Conservation (phyloP, 2,888 invertebrate species). For the Euproctis similis region DNA sequence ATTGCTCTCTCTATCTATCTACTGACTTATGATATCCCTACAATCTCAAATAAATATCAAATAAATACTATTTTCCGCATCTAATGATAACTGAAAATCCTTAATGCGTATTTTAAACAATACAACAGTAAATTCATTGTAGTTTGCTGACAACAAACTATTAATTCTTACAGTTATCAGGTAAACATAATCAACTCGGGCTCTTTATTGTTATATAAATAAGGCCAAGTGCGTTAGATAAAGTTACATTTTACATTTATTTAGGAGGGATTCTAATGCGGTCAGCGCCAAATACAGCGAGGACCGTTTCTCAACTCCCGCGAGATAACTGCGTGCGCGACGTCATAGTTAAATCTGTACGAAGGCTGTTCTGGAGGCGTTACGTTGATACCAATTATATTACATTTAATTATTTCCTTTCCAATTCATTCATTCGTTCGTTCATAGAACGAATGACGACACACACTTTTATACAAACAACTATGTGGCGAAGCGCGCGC, state of each 20-base stretch:
- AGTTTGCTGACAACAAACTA: too few species aligned
- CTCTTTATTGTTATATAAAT: conserved; percentile 38
- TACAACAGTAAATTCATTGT: too few species aligned
- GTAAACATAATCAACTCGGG: conserved; percentile 31
- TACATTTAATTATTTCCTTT: conserved; percentile 70
- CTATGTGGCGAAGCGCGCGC: conserved; percentile 7
- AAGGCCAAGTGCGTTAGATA: conserved; percentile 43
- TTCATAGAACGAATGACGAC: conserved; percentile 41
- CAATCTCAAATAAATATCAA: too few species aligned
- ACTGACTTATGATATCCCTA: too few species aligned
- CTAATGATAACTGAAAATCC: too few species aligned
- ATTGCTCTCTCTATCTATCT: too few species aligned
- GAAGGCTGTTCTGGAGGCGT: conserved; percentile 69
- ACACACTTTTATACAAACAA: conserved; percentile 11
- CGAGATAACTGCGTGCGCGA: conserved; percentile 37
- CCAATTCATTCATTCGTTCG: too few species aligned
- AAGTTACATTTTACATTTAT: too few species aligned
- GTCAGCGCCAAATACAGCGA: conserved; percentile 57
- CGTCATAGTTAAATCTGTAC: conserved; percentile 65
- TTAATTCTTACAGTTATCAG: conserved; percentile 18
- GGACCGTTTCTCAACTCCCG: conserved; percentile 48
- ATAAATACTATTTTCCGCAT: too few species aligned
- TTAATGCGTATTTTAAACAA: too few species aligned
- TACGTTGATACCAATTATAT: conserved; percentile 63
- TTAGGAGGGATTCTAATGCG: conserved; percentile 53